Evolutionary conservation across 1,140 invertebrate species (phyloP).

Genomic region (Coelopa frigida): DNA sequence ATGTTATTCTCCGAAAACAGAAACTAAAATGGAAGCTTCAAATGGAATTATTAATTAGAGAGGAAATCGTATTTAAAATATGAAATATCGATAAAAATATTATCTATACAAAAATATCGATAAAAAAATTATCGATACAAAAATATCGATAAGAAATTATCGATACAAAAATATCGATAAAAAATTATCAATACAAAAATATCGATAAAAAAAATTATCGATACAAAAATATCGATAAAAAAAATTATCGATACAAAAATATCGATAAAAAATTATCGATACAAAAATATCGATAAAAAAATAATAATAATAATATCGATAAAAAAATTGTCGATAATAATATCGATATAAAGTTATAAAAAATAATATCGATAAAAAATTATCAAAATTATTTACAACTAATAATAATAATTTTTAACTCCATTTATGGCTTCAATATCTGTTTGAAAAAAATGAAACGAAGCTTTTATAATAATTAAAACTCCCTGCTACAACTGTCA

Average conservation of each 20-base stretch:
- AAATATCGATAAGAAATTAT: slow-evolving; percentile 1
- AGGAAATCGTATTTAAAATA: slow-evolving; percentile 4
- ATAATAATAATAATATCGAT: not conserved
- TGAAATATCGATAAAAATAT: not conserved
- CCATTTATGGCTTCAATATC: too few relatives aligned
- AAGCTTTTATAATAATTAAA: too few relatives aligned
- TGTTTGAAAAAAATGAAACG: too few relatives aligned
- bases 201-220: not conserved
- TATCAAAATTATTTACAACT: too few relatives aligned
- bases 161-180: not conserved
- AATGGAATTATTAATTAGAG: not conserved
- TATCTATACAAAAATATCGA: not conserved
- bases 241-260: not conserved
- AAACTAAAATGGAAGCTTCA: not conserved
- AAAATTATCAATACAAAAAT: slow-evolving; percentile 1
- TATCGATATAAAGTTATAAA: too few relatives aligned
- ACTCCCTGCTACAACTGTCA: too few relatives aligned
- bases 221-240: not conserved
- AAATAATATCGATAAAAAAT: too few relatives aligned
- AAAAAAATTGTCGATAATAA: not conserved
- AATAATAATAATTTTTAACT: too few relatives aligned
- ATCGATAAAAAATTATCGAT: not conserved
- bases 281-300: slow-evolving; percentile 2
- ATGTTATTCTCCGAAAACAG: not conserved
- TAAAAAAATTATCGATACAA: not conserved